phyloP scores from a whole-genome alignment of 2,888 invertebrate genomes.

The Hypsopygia costalis region DNA sequence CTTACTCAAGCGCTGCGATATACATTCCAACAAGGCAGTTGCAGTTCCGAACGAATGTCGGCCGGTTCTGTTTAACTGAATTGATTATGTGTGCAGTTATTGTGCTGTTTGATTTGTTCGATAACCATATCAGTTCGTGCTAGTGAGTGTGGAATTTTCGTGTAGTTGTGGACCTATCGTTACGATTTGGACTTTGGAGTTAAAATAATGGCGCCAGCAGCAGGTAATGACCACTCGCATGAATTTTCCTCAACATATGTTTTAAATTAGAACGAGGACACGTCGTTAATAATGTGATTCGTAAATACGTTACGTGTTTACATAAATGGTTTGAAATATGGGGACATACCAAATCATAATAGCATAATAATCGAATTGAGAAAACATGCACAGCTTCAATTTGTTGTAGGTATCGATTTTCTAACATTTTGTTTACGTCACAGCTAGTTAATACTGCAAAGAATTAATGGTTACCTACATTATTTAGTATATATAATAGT shows the following conservation, averaged over 20 bases:
- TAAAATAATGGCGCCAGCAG: constrained; percentile 56
- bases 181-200: constrained; percentile 16
- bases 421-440: constrained; percentile 1
- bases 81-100: background rate
- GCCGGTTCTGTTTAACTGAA: constrained; percentile 2
- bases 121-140: constrained; percentile 1
- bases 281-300: constrained; percentile 27
- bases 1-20: background rate
- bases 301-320: background rate
- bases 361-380: too few relatives aligned
- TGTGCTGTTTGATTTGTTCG: constrained; percentile 1
- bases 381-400: background rate
- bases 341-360: too few relatives aligned
- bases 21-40: constrained; percentile 6
- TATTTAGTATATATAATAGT: too few relatives aligned
- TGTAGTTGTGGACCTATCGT: background rate
- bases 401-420: background rate
- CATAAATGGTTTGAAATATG: too few relatives aligned
- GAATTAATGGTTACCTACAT: background rate
- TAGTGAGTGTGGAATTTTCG: constrained; percentile 3
- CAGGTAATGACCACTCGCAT: constrained; percentile 55
- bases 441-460: background rate
- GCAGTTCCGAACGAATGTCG: constrained; percentile 5
- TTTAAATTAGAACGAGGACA: constrained; percentile 48
- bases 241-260: constrained; percentile 57